phyloP scores from a whole-genome alignment of 2,113 vertebrate species.

The Vimba vimba region DNA sequence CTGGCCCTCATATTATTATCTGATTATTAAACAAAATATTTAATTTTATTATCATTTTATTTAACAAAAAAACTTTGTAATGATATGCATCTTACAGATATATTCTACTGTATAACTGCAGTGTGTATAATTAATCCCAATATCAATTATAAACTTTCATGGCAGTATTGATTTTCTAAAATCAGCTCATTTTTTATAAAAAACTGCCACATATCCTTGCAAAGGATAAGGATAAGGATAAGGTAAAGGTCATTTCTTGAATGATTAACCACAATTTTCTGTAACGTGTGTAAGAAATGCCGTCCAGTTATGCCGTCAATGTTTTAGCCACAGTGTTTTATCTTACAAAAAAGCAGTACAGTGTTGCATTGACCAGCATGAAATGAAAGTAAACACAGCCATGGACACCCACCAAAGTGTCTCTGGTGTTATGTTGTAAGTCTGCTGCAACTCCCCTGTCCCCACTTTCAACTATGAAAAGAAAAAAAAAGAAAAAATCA shows the following conservation, averaged over 20 bases:
- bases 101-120: too few species aligned
- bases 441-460: conserved; percentile 59
- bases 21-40: background rate
- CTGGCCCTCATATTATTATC: background rate
- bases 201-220: background rate
- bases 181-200: too few species aligned
- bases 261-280: background rate
- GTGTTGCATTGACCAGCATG: conserved; percentile 12
- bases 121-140: background rate
- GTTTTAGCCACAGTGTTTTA: background rate
- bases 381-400: background rate
- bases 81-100: too few species aligned
- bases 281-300: background rate
- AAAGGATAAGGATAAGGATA: too few species aligned
- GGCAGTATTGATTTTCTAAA: background rate
- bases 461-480: conserved; percentile 41
- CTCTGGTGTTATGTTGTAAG: conserved; percentile 56
- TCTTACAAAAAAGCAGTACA: conserved; percentile 3
- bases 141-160: background rate
- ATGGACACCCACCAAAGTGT: conserved; percentile 19
- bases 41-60: too few species aligned
- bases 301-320: background rate
- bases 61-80: too few species aligned
- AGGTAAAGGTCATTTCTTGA: background rate
- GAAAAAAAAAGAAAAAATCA: background rate